These are phyloP conservation scores for Clarias pachynema DNA, from an alignment of 2,797 vertebrate species.

Conservation along the genomic window DNA sequence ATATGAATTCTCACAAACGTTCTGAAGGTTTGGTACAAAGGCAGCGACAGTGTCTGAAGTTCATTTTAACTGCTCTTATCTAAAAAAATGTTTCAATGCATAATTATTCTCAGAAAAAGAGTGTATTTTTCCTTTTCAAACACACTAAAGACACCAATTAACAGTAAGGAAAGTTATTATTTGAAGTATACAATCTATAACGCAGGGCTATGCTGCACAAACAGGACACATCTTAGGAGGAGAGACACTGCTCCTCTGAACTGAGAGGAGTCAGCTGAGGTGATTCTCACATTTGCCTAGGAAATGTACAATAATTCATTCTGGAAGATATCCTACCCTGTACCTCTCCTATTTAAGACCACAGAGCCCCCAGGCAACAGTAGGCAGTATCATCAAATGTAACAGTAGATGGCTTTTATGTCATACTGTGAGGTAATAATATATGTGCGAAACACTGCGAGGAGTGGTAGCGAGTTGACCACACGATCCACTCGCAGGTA, in stretches of 20 bases:
- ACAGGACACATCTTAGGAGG: not conserved
- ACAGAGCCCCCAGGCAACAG: too few species aligned
- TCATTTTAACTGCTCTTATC: not conserved
- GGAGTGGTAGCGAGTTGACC: too few species aligned
- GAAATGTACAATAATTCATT: too few species aligned
- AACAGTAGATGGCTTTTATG: too few species aligned
- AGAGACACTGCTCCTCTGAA: not conserved
- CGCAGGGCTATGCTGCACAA: not conserved
- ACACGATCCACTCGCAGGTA: too few species aligned
- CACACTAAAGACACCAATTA: not conserved
- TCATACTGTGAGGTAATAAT: too few species aligned
- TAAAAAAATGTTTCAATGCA: conserved; percentile 73
- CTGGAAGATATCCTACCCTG: too few species aligned
- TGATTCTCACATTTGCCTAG: not conserved
- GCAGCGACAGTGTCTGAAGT: not conserved
- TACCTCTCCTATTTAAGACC: too few species aligned
- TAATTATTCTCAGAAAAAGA: conserved; percentile 77
- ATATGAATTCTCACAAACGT: conserved; percentile 62
- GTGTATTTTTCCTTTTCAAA: not conserved
- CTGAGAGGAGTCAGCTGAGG: not conserved
- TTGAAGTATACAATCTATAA: not conserved
- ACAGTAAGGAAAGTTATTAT: not conserved
- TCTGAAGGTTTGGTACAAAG: not conserved
- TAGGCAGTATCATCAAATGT: too few species aligned
- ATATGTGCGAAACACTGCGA: too few species aligned